Percentiles rank a stretch among this genome's conserved stretches.
Conservation (phyloP, 2,797 vertebrate species). For the Sphenopsis melanotis region DNA sequence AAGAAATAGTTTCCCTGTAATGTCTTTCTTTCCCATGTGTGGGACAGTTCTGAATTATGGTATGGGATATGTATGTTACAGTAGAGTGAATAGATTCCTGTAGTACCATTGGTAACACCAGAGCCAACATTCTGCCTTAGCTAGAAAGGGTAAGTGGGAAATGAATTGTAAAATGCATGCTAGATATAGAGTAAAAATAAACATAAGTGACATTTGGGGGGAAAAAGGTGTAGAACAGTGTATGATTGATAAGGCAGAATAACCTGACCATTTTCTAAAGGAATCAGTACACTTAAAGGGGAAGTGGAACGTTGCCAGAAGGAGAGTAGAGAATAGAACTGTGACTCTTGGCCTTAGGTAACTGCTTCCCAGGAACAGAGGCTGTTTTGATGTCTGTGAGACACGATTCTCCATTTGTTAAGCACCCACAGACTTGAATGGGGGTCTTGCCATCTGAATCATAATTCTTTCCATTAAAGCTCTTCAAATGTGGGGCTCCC, state of each 20-base stretch:
- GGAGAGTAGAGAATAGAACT: not conserved
- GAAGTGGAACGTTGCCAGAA: not conserved
- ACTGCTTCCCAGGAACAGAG: not conserved
- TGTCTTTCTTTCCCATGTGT: not conserved
- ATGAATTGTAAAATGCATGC: slow-evolving; percentile 61
- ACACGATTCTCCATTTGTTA: not conserved
- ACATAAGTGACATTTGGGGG: not conserved
- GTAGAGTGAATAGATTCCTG: slow-evolving; percentile 60
- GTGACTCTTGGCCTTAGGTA: not conserved
- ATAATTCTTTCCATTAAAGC: not conserved
- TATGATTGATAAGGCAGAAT: slow-evolving; percentile 27
- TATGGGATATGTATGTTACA: slow-evolving; percentile 37
- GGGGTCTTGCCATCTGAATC: not conserved
- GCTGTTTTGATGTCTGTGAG: not conserved
- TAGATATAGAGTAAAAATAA: slow-evolving; percentile 47
- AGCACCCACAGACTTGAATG: not conserved
- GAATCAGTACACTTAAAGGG: slow-evolving; percentile 4
- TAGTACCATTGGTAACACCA: slow-evolving; percentile 45
- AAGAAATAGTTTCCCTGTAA: slow-evolving; percentile 21
- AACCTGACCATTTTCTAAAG: not conserved
- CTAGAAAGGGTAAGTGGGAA: slow-evolving; percentile 42
- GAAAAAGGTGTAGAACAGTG: not conserved
- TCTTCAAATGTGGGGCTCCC: not conserved
- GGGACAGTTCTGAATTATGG: slow-evolving; percentile 36
- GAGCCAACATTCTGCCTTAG: slow-evolving; percentile 53